Percentiles rank a stretch among this genome's conserved stretches.
Conservation (phyloP, 2,888 invertebrate genomes). For the Pseudococcus longispinus region DNA sequence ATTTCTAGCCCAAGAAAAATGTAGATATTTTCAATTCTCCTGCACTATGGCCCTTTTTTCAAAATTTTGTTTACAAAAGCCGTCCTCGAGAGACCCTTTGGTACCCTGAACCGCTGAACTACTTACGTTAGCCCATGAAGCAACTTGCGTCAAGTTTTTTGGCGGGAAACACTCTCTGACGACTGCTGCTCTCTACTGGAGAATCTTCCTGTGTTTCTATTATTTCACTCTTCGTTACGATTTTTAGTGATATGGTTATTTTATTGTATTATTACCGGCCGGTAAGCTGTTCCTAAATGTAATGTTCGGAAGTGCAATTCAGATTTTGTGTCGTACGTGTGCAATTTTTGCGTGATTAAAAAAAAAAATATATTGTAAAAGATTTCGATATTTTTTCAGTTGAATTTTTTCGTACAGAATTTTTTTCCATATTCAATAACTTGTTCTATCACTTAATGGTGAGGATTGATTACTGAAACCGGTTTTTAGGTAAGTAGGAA, state of each 20-base stretch:
- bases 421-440: background rate
- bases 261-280: constrained; percentile 32
- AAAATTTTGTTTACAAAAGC: no score
- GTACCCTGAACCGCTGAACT: background rate
- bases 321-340: background rate
- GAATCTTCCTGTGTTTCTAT: constrained; percentile 2
- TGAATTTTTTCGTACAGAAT: background rate
- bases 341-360: constrained; percentile 4
- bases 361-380: background rate
- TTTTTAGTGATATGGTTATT: constrained; percentile 43
- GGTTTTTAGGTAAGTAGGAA: background rate
- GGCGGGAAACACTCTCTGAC: background rate
- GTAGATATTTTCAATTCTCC: no score
- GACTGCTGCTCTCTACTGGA: constrained; percentile 32
- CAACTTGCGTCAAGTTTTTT: background rate
- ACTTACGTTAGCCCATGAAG: background rate
- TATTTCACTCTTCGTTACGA: background rate
- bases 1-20: no score
- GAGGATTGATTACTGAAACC: background rate
- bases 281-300: constrained; percentile 20
- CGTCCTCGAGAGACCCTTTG: background rate
- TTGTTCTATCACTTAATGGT: background rate
- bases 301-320: constrained; percentile 32
- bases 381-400: background rate
- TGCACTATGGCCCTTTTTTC: no score